Conservation (phyloP, 2,113 vertebrate species). For the Peromyscus maniculatus region DNA sequence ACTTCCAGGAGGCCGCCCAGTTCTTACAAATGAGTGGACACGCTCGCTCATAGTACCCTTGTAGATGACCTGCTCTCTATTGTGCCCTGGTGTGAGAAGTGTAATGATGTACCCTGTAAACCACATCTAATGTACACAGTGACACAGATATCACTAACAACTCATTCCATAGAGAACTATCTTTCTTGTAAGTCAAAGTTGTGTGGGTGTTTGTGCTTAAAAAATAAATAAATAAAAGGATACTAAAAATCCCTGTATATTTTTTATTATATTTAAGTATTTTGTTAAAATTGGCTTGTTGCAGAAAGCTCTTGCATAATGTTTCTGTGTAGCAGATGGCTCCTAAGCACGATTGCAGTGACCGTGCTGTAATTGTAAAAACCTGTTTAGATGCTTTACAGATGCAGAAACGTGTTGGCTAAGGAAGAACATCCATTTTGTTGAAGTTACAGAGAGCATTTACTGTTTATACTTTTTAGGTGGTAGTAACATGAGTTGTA, state of each 20-base stretch:
- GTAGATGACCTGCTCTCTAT: constrained; percentile 72
- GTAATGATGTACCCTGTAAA: constrained; percentile 79
- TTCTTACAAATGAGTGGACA: constrained; percentile 70
- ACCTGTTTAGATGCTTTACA: constrained; percentile 67
- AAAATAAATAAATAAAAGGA: constrained; percentile 79
- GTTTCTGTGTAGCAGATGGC: constrained; percentile 41
- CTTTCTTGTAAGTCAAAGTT: constrained; percentile 81
- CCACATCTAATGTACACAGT: constrained; percentile 75
- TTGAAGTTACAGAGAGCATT: constrained; percentile 18
- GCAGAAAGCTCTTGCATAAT: constrained; percentile 70
- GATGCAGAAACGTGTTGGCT: constrained; percentile 50
- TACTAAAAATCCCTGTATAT: constrained; percentile 79
- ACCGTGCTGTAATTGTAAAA: constrained; percentile 47
- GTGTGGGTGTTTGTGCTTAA: constrained; percentile 81
- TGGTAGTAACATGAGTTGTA: constrained; percentile 49
- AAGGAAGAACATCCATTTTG: constrained; percentile 62
- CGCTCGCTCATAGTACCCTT: constrained; percentile 69
- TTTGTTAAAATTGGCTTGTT: constrained; percentile 72
- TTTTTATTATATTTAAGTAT: constrained; percentile 78
- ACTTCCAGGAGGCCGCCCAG: constrained; percentile 74
- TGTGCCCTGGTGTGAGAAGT: constrained; percentile 75
- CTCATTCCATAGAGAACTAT: constrained; percentile 73
- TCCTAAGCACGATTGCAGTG: constrained; percentile 66
- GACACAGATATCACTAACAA: constrained; percentile 67
- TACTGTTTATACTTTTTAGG: constrained; percentile 59